A percentile compares a stretch with the other conserved stretches of the same genome.
These are phyloP conservation scores for Listrodromus nycthemerus DNA, from an alignment of 2,888 invertebrate genomes.

Conservation along the genomic window DNA sequence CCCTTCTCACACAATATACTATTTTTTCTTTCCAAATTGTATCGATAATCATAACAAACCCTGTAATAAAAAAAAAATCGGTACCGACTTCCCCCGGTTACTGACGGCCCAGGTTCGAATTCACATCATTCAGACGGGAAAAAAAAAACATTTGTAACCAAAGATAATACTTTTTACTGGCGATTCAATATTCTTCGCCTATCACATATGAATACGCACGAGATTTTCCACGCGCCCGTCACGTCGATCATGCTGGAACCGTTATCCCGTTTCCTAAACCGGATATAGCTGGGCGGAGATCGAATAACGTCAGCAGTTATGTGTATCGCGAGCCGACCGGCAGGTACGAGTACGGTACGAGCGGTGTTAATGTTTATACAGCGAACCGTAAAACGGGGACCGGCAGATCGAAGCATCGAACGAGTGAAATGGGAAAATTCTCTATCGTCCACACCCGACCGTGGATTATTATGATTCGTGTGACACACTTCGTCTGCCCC, in stretches of 20 bases:
- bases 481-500: constrained; percentile 40
- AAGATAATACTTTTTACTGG: constrained; percentile 15
- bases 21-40: too few relatives aligned
- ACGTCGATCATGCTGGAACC: constrained; percentile 44
- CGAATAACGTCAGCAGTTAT: constrained; percentile 53
- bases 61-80: too few relatives aligned
- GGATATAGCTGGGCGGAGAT: constrained; percentile 62
- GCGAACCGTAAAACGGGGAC: constrained; percentile 32
- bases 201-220: not conserved
- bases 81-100: too few relatives aligned
- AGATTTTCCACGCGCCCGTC: constrained; percentile 2
- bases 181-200: constrained; percentile 27
- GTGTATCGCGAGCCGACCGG: constrained; percentile 32
- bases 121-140: too few relatives aligned
- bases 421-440: constrained; percentile 42
- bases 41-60: too few relatives aligned
- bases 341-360: constrained; percentile 26
- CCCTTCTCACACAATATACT: too few relatives aligned
- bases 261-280: constrained; percentile 60
- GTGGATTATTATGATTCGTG: constrained; percentile 62
- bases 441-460: constrained; percentile 17
- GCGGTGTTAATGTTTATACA: constrained; percentile 37
- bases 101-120: too few relatives aligned
- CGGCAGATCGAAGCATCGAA: constrained; percentile 26
- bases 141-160: not conserved